Evolutionary conservation across 2,797 vertebrate genomes (phyloP).

Genomic region (Eurystomus glaucurus): DNA sequence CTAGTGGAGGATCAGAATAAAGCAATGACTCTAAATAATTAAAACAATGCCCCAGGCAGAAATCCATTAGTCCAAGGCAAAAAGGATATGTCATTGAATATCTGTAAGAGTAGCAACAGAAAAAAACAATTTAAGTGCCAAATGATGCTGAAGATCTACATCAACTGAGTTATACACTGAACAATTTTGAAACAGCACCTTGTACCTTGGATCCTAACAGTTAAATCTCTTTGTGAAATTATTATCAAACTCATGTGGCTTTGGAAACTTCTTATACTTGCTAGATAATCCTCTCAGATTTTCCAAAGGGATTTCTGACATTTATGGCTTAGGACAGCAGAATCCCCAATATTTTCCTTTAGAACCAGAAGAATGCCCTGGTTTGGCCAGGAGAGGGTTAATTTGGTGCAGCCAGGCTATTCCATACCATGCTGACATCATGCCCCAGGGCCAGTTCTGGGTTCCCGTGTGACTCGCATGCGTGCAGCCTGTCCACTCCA

Average conservation of each 20-base stretch:
- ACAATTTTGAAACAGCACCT: not conserved
- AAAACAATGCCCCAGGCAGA: not conserved
- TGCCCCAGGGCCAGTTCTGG: no score
- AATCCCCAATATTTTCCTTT: not conserved
- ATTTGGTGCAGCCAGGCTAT: no score
- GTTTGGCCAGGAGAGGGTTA: not conserved
- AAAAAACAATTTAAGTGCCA: not conserved
- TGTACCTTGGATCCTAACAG: not conserved
- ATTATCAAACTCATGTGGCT: not conserved
- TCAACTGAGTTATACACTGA: not conserved
- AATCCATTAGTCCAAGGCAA: not conserved
- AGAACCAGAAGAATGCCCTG: not conserved
- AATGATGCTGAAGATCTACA: not conserved
- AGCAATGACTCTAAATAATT: constrained; percentile 11
- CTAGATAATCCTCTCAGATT: not conserved
- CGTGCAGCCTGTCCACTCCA: no score
- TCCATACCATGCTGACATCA: no score
- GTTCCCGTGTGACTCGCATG: no score
- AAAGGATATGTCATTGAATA: not conserved
- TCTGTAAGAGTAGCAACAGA: not conserved
- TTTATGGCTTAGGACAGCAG: not conserved
- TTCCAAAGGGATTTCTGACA: not conserved
- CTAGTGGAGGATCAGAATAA: not conserved
- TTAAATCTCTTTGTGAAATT: not conserved
- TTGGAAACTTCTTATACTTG: not conserved